Evolutionary conservation across 2,888 invertebrate species (phyloP), one percentile per base, ranked within the genome.

Genomic region (Drosophila ustulata): DNA sequence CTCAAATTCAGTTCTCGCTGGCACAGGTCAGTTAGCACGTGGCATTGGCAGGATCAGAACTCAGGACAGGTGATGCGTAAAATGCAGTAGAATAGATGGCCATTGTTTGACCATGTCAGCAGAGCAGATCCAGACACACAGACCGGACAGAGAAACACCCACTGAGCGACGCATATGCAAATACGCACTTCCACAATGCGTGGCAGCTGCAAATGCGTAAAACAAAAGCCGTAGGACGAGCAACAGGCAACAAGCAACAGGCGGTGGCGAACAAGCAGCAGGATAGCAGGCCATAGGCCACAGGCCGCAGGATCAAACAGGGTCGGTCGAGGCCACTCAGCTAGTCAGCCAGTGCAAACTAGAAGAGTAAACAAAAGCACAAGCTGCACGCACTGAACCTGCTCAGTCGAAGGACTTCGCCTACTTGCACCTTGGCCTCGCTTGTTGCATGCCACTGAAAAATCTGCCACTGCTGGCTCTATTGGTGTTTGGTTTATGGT

Each of bases 111-210:
- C 66, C 71, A 63, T 39, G 46, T 26, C 53, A 39, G 66, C 53
- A 28, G 63, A 59, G 39, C 62, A 43, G 34, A 63, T 34, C 18
- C 52, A 23, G 56, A 41, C 32, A 26, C 52, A 23, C 46, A 41
- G 39, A 26, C 26, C 6, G 11, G 34, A 39, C 47, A 43, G 6
- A 23, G 68, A 71, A 66, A 85, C 80, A 82, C 85, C 77, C 81
- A 80, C 72, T 69, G 82, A 75, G 82, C 73, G 80, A 70, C 58
- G 73, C 74, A 63, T 84, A 86, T 84, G 84, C 84, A 84, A 84
- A 84, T 84, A 86, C 7, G 18, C 39, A 41, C 67, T 71, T 56
- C 52, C 69, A 57, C 57, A 77, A 65, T 67, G 69, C 70, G 52
- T 43, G 46, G 71, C 84, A 87, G 84, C 84, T 86, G 84, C 81